A percentile compares a stretch with the other conserved stretches of the same genome.
Evolutionary conservation across 2,797 vertebrate genomes (phyloP).

Genomic region (Gallinago nigripennis): DNA sequence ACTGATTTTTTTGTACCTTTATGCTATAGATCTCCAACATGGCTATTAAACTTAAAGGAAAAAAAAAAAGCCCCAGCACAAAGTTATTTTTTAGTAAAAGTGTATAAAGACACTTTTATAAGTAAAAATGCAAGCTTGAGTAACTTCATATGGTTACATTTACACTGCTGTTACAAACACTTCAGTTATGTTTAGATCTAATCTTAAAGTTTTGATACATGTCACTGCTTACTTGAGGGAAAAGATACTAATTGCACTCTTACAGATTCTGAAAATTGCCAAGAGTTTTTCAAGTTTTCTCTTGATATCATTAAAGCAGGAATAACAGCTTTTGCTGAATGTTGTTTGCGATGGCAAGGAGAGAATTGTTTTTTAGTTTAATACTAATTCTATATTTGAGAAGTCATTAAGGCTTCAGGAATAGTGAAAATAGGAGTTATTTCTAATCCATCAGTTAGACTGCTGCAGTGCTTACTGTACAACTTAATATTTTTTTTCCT

Average conservation of each 20-base stretch:
- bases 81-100: background rate
- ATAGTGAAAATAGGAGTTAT: background rate
- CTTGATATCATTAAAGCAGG: background rate
- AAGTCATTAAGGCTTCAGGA: background rate
- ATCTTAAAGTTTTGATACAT: background rate
- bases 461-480: background rate
- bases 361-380: background rate
- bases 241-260: background rate
- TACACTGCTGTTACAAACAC: background rate
- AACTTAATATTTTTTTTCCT: background rate
- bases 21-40: background rate
- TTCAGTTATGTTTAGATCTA: background rate
- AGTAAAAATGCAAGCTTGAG: background rate
- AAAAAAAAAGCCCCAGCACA: background rate
- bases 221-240: background rate
- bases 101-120: background rate
- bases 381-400: background rate
- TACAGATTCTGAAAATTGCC: background rate
- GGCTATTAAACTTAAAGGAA: background rate
- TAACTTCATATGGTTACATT: background rate
- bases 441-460: background rate
- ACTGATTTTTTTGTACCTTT: background rate
- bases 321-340: background rate
- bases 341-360: background rate
- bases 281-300: background rate